Percentiles rank a stretch among this genome's conserved stretches.
Evolutionary conservation across 2,797 vertebrate species (phyloP).

Genomic region (Lagorchestes hirsutus): DNA sequence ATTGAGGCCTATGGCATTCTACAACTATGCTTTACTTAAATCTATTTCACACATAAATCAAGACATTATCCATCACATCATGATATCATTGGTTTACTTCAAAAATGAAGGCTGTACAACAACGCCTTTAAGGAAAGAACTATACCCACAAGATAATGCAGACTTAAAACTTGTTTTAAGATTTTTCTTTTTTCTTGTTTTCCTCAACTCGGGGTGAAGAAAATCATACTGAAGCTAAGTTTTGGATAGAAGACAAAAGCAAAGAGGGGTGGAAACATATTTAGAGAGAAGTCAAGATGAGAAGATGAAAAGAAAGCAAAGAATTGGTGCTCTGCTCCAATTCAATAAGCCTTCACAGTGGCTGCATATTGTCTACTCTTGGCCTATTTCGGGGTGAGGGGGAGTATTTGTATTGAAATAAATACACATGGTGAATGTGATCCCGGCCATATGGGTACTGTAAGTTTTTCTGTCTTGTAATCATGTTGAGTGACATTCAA

Average conservation of each 20-base stretch:
- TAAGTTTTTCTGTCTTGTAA: not conserved
- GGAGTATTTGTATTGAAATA: not conserved
- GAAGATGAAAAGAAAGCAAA: not conserved
- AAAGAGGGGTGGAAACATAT: not conserved
- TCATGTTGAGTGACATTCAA: not conserved
- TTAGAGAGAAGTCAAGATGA: not conserved
- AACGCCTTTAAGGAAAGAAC: not conserved
- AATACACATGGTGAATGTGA: not conserved
- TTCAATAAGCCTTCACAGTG: not conserved
- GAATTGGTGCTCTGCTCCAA: not conserved
- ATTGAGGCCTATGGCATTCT: not conserved
- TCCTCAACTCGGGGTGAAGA: not conserved
- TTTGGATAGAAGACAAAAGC: not conserved
- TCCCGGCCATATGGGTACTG: not conserved
- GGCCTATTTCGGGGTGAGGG: not conserved
- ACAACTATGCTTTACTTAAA: not conserved
- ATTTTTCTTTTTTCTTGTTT: not conserved
- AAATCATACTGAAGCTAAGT: not conserved
- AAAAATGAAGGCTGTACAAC: not conserved
- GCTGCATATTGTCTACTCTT: not conserved
- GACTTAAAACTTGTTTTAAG: not conserved
- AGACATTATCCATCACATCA: not conserved
- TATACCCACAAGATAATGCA: not conserved
- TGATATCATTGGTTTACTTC: not conserved
- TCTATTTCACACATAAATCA: not conserved